Percentiles rank a stretch among this genome's conserved stretches.
Evolutionary conservation across 2,113 vertebrate genomes (phyloP).

Genomic region (Climacteris rufus): DNA sequence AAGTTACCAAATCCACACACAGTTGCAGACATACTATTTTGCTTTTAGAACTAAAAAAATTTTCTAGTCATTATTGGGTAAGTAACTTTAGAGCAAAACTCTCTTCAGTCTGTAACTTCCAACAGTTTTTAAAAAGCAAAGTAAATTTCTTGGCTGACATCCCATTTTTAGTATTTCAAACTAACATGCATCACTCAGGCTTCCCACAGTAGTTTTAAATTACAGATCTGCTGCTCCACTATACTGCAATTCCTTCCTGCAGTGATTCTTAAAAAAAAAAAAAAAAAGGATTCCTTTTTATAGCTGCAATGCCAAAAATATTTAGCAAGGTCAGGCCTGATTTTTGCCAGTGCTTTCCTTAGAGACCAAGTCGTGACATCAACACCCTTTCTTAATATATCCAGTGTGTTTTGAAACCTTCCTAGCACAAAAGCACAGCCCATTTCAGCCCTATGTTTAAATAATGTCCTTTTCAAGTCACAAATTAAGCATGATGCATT

Average conservation of each 20-base stretch:
- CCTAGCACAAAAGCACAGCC: slow-evolving; percentile 22
- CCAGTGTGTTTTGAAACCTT: slow-evolving; percentile 25
- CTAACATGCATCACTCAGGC: slow-evolving; percentile 9
- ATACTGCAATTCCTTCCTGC: slow-evolving; percentile 25
- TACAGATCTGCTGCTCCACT: slow-evolving; percentile 5
- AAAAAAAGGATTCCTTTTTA: slow-evolving; percentile 33
- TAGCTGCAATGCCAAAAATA: slow-evolving; percentile 38
- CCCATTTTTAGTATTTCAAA: slow-evolving; percentile 6
- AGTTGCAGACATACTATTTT: not conserved
- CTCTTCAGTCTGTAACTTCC: not conserved
- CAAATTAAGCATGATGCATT: not conserved
- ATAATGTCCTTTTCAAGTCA: not conserved
- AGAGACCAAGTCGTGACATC: slow-evolving; percentile 55
- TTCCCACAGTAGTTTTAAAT: slow-evolving; percentile 35
- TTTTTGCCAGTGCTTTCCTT: slow-evolving; percentile 53
- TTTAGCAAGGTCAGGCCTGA: slow-evolving; percentile 57
- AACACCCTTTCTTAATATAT: slow-evolving; percentile 47
- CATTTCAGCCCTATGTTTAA: not conserved
- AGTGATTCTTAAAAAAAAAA: slow-evolving; percentile 44
- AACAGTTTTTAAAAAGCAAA: not conserved
- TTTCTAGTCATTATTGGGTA: not conserved
- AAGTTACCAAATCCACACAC: not conserved
- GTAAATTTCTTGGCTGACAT: not conserved
- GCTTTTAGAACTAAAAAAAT: not conserved
- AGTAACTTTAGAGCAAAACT: not conserved